Percentiles rank a stretch among this genome's conserved stretches.
These are phyloP conservation scores for Torymus aiolomorphi DNA, from an alignment of 2,888 invertebrate genomes.

Conservation along the genomic window DNA sequence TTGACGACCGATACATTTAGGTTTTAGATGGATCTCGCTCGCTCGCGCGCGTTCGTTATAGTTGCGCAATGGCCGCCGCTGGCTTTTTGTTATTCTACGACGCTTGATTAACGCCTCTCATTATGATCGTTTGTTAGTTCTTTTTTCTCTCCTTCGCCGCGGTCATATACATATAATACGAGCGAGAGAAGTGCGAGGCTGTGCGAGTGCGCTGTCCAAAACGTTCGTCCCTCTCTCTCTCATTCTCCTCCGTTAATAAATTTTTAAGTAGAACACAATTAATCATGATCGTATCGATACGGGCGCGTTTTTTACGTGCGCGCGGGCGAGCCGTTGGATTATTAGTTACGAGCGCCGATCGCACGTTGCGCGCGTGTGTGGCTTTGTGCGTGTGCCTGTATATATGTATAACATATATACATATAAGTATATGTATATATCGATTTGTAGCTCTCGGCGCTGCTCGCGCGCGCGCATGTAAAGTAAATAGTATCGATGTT, in stretches of 20 bases:
- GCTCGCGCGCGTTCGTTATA: not conserved
- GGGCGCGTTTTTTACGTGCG: constrained; percentile 10
- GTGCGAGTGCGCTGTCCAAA: too few species aligned
- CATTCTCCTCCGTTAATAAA: constrained; percentile 28
- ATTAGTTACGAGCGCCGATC: constrained; percentile 22
- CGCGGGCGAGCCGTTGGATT: not conserved
- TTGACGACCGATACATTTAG: constrained; percentile 62
- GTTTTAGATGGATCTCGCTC: constrained; percentile 24
- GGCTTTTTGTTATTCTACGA: constrained; percentile 27
- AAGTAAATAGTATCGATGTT: constrained; percentile 37
- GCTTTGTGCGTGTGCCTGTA: not conserved
- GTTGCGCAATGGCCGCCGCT: constrained; percentile 11
- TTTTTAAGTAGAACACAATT: constrained; percentile 47
- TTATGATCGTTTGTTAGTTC: constrained; percentile 3
- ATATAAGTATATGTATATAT: not conserved
- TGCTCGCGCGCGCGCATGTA: constrained; percentile 11
- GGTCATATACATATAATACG: too few species aligned
- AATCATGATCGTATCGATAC: constrained; percentile 50
- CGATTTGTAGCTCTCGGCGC: too few species aligned
- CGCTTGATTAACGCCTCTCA: constrained; percentile 43
- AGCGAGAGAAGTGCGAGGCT: too few species aligned
- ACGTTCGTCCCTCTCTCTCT: not conserved
- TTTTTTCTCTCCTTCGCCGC: not conserved
- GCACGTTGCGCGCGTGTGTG: not conserved
- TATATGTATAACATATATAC: constrained; percentile 5